These are phyloP conservation scores for Notechis scutatus DNA, from an alignment of 2,113 vertebrate species.

Conservation along the genomic window DNA sequence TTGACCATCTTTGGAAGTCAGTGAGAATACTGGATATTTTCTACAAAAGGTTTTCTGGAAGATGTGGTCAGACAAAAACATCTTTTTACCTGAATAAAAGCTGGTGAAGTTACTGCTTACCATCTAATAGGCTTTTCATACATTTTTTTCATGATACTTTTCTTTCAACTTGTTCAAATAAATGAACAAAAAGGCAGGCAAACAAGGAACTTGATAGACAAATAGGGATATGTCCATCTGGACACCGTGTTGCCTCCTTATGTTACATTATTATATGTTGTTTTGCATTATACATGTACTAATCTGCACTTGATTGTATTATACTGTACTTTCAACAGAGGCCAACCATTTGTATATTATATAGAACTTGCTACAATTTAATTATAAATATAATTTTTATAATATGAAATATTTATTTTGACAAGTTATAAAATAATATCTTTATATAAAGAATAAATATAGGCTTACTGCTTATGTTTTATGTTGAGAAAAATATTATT, in stretches of 20 bases:
- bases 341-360: background rate
- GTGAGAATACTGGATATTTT: background rate
- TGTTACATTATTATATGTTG: background rate
- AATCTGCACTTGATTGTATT: background rate
- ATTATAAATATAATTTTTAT: background rate
- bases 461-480: background rate
- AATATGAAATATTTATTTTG: conserved; percentile 2
- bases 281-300: background rate
- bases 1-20: background rate
- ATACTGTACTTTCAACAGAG: background rate
- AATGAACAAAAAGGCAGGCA: background rate
- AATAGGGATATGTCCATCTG: background rate
- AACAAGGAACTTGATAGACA: background rate
- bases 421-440: background rate
- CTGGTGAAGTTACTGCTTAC: background rate
- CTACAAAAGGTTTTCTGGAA: background rate
- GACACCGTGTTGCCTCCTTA: background rate
- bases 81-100: background rate
- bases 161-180: background rate
- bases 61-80: background rate
- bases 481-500: background rate
- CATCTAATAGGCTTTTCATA: background rate
- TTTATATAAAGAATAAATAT: background rate
- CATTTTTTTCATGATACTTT: background rate
- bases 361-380: background rate